Base-by-base conservation (phyloP, 2,113 vertebrate species). In the Zapus hudsonius region DNA sequence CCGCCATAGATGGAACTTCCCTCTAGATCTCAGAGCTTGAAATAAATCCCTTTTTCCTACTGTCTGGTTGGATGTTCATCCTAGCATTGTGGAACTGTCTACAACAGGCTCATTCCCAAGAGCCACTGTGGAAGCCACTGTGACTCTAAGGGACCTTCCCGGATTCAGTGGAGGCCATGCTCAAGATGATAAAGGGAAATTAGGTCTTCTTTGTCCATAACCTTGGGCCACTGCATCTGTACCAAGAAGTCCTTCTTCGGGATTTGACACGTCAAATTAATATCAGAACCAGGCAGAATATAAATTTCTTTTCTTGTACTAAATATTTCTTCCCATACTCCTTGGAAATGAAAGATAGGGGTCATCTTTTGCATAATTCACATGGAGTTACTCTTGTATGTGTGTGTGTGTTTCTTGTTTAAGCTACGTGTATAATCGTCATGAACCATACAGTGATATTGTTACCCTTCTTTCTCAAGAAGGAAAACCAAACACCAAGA, bases 221-320 rank as follows among this genome's bases (percentile, higher is more conserved):
- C 63, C 81, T 96, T 98, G 89, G 97, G 96, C 98, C 98, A 98
- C 31, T 98, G 98, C 17, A 69, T 95, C 94, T 98, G 97, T 17
- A 97, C 86, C 70, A 94, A 79, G n/a, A 96, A 70, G 80, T 2
- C 9, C 47, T 36, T 87, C 42, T 78, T 89, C 52, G 42, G 79
- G n/a, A n/a, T 82, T 61, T 94, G 95, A 73, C 97, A 98, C 20
- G 9, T 66, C 82, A 98, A 74, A 29, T 95, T 96, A 93, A 98
- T 73, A 0, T 97, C 79, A 13, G 94, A 87, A 33, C 97, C 97
- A 3, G 96, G 95, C 1, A 91, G 72, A 90, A 84, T 92, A 0
- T 1, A 95, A 79, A 97, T 16, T 16, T 94, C 67, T 96, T 73
- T 82, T 42, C 9, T 80, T 90, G n/a, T 3, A 36, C 33, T 52